Percentiles rank a stretch among this genome's conserved stretches.
Evolutionary conservation across 2,113 vertebrate genomes (phyloP).

Genomic region (Hystrix cristata): DNA sequence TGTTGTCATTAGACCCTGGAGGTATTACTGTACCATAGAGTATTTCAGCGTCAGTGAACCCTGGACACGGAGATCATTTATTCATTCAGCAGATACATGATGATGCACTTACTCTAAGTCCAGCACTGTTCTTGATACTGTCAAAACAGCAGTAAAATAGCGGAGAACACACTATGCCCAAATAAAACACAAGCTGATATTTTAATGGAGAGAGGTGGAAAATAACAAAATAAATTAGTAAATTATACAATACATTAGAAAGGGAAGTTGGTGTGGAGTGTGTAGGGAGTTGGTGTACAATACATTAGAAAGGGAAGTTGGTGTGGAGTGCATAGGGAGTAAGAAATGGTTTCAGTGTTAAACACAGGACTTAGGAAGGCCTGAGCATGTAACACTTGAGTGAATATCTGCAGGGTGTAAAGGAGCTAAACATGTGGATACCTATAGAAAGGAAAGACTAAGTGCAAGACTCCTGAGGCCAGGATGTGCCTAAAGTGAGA

Average conservation of each 20-base stretch:
- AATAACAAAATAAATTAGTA: constrained; percentile 23
- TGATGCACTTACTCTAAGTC: neutral
- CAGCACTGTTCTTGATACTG: neutral
- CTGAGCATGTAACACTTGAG: neutral
- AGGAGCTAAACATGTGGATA: neutral
- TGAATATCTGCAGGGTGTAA: neutral
- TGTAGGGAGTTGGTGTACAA: neutral
- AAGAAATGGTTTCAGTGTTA: neutral
- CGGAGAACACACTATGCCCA: neutral
- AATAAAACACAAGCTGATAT: neutral
- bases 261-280: neutral
- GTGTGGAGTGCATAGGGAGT: neutral
- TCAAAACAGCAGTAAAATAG: neutral
- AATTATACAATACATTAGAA: neutral
- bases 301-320: neutral
- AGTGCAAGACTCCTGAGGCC: neutral
- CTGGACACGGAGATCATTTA: neutral
- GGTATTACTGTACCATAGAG: neutral
- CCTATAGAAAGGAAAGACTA: neutral
- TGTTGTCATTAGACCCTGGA: neutral
- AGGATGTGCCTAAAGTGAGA: neutral
- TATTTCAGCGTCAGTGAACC: neutral
- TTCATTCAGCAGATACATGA: neutral
- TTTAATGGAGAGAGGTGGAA: neutral
- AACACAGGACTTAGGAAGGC: neutral